Conservation (phyloP, 2,888 invertebrate genomes). For the Omphaloscelis lunosa region DNA sequence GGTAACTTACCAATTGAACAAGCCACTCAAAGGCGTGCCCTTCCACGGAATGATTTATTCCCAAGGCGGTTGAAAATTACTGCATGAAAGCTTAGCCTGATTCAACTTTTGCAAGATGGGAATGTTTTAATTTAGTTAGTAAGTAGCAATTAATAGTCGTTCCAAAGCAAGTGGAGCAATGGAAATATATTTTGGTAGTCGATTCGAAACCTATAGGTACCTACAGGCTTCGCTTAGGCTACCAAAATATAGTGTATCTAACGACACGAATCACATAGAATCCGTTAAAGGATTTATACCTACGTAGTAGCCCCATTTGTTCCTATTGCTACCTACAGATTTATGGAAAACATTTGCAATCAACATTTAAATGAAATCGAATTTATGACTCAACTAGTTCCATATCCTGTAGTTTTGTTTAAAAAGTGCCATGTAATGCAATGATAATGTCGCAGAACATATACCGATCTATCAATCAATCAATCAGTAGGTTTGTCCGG, state of each 20-base stretch:
- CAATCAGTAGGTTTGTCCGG: not conserved
- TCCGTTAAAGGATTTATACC: not conserved
- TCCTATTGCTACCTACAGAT: too few relatives aligned
- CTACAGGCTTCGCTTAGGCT: not conserved
- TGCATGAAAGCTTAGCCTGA: not conserved
- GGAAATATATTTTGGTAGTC: not conserved
- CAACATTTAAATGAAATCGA: constrained; percentile 12
- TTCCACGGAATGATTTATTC: not conserved
- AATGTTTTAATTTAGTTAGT: not conserved
- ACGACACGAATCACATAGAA: not conserved
- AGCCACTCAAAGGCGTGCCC: not conserved
- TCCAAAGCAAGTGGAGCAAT: not conserved
- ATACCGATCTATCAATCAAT: not conserved
- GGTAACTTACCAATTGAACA: constrained; percentile 68
- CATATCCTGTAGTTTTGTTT: constrained; percentile 22
- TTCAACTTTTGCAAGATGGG: not conserved
- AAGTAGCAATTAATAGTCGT: not conserved
- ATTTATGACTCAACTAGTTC: constrained; percentile 12
- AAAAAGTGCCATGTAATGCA: constrained; percentile 21
- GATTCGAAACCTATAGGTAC: not conserved
- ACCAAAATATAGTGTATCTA: not conserved
- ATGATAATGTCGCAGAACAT: constrained; percentile 1
- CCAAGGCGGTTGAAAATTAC: not conserved
- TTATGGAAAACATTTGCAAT: constrained; percentile 2
- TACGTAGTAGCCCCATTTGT: not conserved